phyloP scores from a whole-genome alignment of 1,140 invertebrate species.

The Lordiphosa mommai region DNA sequence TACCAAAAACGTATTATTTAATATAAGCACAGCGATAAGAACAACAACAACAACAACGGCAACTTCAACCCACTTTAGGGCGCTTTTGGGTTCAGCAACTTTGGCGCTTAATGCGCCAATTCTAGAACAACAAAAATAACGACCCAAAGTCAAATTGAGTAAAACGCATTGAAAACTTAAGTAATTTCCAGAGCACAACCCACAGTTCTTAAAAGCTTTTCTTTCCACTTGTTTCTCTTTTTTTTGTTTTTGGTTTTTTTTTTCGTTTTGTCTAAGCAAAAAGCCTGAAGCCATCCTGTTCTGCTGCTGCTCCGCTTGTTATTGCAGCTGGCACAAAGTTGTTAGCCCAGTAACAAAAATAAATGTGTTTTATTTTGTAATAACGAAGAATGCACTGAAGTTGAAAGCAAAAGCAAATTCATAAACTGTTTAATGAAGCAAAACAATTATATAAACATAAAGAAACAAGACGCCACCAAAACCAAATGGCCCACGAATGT shows the following conservation, averaged over 20 bases:
- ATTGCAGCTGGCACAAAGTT: constrained; percentile 53
- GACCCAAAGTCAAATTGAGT: constrained; percentile 73
- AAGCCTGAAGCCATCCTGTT: constrained; percentile 11
- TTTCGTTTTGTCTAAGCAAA: constrained; percentile 16
- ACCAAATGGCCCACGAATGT: not conserved
- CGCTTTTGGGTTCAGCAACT: constrained; percentile 31
- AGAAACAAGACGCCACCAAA: constrained; percentile 1
- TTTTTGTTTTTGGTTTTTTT: not conserved
- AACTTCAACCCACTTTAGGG: constrained; percentile 39
- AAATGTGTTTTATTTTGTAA: constrained; percentile 58
- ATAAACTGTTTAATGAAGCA: constrained; percentile 74
- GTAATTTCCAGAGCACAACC: constrained; percentile 57
- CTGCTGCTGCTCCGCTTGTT: constrained; percentile 29
- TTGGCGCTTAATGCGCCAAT: constrained; percentile 70
- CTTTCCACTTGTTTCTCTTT: not conserved
- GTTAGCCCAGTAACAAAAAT: constrained; percentile 37
- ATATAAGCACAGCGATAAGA: constrained; percentile 55
- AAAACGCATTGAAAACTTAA: constrained; percentile 76
- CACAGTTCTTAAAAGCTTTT: constrained; percentile 55
- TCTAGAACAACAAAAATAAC: constrained; percentile 55
- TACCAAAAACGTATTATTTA: too few species aligned
- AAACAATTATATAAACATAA: constrained; percentile 62
- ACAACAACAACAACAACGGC: constrained; percentile 37
- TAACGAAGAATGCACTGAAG: constrained; percentile 54
- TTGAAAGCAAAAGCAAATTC: constrained; percentile 48